Evolutionary conservation across 2,113 vertebrate genomes (phyloP).

Genomic region (Myotis lucifugus): DNA sequence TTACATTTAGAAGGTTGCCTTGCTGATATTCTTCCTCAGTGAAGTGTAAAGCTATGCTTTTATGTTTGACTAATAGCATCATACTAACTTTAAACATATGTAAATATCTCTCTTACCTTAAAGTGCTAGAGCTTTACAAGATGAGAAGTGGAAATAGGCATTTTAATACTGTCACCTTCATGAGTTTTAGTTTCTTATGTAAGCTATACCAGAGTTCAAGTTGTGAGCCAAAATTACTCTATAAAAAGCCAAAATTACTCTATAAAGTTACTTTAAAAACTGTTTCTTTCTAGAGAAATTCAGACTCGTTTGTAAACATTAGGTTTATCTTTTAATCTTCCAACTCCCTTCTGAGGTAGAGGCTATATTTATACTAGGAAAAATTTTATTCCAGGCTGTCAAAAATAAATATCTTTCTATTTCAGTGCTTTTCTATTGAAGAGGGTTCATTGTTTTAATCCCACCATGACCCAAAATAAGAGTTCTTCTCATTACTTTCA

Average conservation of each 20-base stretch:
- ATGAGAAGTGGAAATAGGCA: background rate
- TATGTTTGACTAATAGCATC: conserved; percentile 78
- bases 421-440: background rate
- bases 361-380: conserved; percentile 30
- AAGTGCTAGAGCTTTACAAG: conserved; percentile 24
- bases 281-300: background rate
- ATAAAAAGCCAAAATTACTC: conserved; percentile 38
- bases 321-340: conserved; percentile 50
- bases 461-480: background rate
- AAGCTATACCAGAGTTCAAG: background rate
- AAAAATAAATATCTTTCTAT: background rate
- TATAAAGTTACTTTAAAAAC: conserved; percentile 1
- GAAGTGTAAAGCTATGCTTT: conserved; percentile 61
- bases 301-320: background rate
- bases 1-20: conserved; percentile 62
- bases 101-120: conserved; percentile 63
- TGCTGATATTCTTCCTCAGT: conserved; percentile 65
- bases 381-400: conserved; percentile 8
- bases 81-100: conserved; percentile 73
- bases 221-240: conserved; percentile 33
- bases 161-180: conserved; percentile 31
- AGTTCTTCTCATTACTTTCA: background rate
- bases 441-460: background rate
- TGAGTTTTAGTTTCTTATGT: background rate
- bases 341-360: conserved; percentile 23